Evolutionary conservation across 2,888 invertebrate genomes (phyloP).

Genomic region (Luffia ferchaultella): DNA sequence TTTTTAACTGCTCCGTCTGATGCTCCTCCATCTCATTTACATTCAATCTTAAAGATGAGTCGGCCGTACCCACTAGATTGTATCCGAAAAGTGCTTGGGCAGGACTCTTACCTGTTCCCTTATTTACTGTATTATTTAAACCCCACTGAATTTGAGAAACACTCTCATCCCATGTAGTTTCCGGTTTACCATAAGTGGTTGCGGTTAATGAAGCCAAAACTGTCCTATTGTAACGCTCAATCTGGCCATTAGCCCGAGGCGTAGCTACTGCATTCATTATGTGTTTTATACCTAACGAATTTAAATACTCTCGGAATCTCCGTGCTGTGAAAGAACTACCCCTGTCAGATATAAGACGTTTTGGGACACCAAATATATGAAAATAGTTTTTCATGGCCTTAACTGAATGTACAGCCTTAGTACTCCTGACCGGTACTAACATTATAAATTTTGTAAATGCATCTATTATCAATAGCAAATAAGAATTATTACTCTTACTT

Average conservation of each 20-base stretch:
- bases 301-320: background rate
- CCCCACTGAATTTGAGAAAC: background rate
- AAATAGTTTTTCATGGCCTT: background rate
- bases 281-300: background rate
- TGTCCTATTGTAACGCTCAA: background rate
- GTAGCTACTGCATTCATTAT: background rate
- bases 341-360: background rate
- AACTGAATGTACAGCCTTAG: background rate
- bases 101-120: too few species aligned
- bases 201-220: background rate
- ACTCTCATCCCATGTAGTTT: background rate
- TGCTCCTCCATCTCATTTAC: too few species aligned
- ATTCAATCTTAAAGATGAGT: too few species aligned
- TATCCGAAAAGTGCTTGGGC: too few species aligned
- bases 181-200: background rate
- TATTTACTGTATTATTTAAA: too few species aligned
- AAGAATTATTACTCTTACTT: background rate
- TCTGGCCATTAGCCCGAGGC: background rate
- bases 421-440: background rate
- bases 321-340: background rate
- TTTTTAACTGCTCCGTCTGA: too few species aligned
- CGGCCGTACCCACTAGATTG: too few species aligned
- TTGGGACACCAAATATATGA: background rate
- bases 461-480: background rate
- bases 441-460: background rate